Percentiles rank a stretch among this genome's conserved stretches.
phyloP scores from a whole-genome alignment of 1,140 invertebrate genomes.

The Lepidurus couesii region DNA sequence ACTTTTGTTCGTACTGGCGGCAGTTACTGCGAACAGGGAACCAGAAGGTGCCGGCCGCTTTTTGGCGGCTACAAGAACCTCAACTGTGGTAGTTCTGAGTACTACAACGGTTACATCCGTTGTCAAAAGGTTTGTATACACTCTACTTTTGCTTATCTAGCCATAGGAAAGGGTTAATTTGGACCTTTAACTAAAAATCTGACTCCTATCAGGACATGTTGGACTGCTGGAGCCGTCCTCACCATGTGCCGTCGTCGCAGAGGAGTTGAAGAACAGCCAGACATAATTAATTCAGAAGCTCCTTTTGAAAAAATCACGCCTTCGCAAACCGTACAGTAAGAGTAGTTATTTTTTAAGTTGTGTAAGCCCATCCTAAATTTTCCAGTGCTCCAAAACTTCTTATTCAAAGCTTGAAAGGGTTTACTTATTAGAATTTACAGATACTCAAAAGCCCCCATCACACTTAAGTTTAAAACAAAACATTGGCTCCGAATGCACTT shows the following conservation, averaged over 20 bases:
- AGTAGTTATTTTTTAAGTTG: neutral
- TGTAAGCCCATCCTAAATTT: no score
- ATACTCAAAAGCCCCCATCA: no score
- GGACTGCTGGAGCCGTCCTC: neutral
- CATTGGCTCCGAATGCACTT: no score
- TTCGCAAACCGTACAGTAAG: neutral
- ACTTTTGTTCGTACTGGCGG: neutral
- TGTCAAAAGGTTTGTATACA: neutral
- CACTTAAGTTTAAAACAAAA: no score
- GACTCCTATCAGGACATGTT: neutral
- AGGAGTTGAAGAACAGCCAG: conserved; percentile 26
- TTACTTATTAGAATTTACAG: no score
- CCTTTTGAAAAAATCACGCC: neutral
- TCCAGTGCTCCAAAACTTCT: no score
- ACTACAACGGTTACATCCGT: neutral
- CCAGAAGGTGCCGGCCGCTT: neutral
- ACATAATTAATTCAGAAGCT: neutral
- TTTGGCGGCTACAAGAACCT: neutral
- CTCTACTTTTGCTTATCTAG: neutral
- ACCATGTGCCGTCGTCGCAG: conserved; percentile 20
- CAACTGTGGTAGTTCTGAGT: neutral
- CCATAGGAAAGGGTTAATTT: neutral
- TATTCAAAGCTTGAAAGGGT: no score
- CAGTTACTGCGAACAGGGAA: neutral
- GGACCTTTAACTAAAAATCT: neutral